Evolutionary conservation across 1,140 invertebrate species (phyloP).

Genomic region (Monomorium pharaonis): DNA sequence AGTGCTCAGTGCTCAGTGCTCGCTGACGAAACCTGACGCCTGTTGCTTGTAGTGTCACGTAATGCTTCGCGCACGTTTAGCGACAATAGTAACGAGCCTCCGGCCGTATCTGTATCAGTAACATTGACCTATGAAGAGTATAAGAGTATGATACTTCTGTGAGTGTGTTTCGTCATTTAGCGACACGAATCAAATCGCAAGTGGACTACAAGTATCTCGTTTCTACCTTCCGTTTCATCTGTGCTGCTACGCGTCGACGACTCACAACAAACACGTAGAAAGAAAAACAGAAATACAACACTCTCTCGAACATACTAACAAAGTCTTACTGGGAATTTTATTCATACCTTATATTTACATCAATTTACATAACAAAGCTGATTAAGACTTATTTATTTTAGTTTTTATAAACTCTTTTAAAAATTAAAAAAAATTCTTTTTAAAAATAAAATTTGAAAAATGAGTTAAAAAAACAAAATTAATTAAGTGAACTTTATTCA

Average conservation of each 20-base stretch:
- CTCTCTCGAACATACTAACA: not conserved
- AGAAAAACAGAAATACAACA: not conserved
- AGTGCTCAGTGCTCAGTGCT: not conserved
- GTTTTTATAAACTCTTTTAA: too few species aligned
- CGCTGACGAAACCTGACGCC: not conserved
- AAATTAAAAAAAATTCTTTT: too few species aligned
- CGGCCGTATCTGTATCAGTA: not conserved
- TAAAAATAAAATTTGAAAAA: too few species aligned
- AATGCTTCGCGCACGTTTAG: not conserved
- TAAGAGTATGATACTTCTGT: not conserved
- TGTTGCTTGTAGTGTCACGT: not conserved
- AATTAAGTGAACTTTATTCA: too few species aligned
- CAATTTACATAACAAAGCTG: too few species aligned
- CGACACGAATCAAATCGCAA: not conserved
- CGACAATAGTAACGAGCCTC: not conserved
- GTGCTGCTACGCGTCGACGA: not conserved
- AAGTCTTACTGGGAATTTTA: not conserved
- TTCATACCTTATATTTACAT: too few species aligned
- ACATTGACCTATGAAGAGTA: not conserved
- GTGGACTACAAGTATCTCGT: not conserved
- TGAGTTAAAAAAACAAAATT: too few species aligned
- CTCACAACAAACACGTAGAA: not conserved
- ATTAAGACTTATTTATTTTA: too few species aligned
- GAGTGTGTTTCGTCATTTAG: not conserved
- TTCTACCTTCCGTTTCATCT: not conserved